These are phyloP conservation scores for Lophura nycthemera DNA, from an alignment of 2,113 vertebrate genomes.

Conservation along the genomic window DNA sequence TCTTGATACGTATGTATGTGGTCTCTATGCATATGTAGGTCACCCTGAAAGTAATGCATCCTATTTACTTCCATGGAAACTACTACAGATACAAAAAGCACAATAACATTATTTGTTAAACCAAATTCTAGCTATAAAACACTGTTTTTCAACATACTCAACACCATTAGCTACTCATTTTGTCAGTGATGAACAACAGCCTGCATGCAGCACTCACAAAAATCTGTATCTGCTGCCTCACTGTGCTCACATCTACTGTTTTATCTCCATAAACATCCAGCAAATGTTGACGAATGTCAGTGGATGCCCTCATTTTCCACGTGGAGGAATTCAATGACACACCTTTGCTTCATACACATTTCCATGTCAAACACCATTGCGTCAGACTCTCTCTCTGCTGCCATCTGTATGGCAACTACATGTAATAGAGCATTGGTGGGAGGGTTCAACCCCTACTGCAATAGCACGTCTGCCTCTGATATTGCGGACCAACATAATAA, in stretches of 20 bases:
- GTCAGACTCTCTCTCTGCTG: neutral
- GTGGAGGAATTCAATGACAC: neutral
- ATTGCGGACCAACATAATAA: neutral
- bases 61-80: neutral
- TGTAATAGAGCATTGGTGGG: neutral
- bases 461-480: neutral
- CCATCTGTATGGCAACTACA: neutral
- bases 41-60: neutral
- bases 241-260: neutral
- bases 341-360: neutral
- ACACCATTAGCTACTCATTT: neutral
- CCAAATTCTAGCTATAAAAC: neutral
- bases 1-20: neutral
- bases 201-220: neutral
- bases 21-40: neutral
- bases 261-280: neutral
- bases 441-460: neutral
- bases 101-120: neutral
- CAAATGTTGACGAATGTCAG: neutral
- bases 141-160: neutral
- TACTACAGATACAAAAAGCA: neutral
- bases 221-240: neutral
- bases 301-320: neutral
- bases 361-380: neutral
- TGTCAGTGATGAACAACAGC: neutral